Base-by-base conservation (phyloP, 1,140 invertebrate genomes). In the Pseudomyrmex dendroicus region DNA sequence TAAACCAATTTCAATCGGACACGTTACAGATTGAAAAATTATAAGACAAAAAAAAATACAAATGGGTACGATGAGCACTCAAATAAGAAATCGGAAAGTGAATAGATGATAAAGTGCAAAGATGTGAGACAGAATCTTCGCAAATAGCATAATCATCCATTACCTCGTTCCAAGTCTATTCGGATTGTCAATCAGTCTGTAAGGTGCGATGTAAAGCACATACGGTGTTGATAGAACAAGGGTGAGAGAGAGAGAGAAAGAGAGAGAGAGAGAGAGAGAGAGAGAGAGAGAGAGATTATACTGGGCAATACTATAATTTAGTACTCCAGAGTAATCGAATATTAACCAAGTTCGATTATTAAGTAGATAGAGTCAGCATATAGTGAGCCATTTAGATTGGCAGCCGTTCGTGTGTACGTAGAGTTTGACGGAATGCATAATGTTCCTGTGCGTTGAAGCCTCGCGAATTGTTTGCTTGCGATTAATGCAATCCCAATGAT, bases 401-500 rank as follows among this genome's bases (percentile, higher is more conserved):
- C 44, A 35, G 20, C 20, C 15, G 13, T 25, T 50, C 20, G n/a
- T 50, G 20, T 78, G 20, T 80, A 70, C 8, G 22, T 50, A 56
- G 46, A 72, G 50, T 35, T 35, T 35, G 35, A 35, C 35, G 4
- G 22, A 80, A 80, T 72, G 20, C 44, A 50, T 70, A 78, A 78
- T 80, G 12, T 20, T 7, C 12, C 12, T 8, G 17, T 15, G 46
- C 12, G 20, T 70, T 48, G 10, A 44, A 35, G 20, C 17, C 7
- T 80, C 12, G 54, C n/a, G 22, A 80, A 72, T 80, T 59, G 20
- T 72, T 80, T 59, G 44, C 22, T 35, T 50, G 15, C 20, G n/a
- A 80, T 70, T 80, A 70, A 80, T 61, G 22, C 20, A 78, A 48
- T 35, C 52, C n/a, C 20, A 48, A 78, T 80, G 59, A 80, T 78